Percentiles rank a stretch among this genome's conserved stretches.
phyloP scores from a whole-genome alignment of 1,140 invertebrate species.

The Brachionus asplanchnoidis region DNA sequence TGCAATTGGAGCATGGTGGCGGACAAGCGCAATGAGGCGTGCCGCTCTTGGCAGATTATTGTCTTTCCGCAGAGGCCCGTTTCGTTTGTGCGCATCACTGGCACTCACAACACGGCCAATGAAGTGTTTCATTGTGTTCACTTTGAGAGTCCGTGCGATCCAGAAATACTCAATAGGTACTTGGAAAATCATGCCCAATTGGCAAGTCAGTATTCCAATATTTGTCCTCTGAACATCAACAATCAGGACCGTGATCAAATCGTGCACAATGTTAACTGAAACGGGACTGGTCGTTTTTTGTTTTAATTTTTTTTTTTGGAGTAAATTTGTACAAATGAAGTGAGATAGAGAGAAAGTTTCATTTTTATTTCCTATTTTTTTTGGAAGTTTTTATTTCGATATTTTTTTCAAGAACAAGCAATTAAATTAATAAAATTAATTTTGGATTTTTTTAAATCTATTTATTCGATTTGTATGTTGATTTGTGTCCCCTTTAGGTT shows the following conservation, averaged over 20 bases:
- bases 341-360: neutral
- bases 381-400: too few relatives aligned
- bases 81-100: slow-evolving; percentile 87
- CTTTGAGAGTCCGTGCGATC: slow-evolving; percentile 75
- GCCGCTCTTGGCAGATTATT: slow-evolving; percentile 78
- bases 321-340: neutral
- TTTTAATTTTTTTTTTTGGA: too few relatives aligned
- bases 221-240: neutral
- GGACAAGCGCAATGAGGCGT: slow-evolving; percentile 69
- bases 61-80: slow-evolving; percentile 74
- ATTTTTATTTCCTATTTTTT: too few relatives aligned
- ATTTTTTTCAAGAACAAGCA: too few relatives aligned
- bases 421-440: too few relatives aligned
- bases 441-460: too few relatives aligned
- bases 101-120: slow-evolving; percentile 92
- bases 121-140: slow-evolving; percentile 95
- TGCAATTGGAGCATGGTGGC: slow-evolving; percentile 79
- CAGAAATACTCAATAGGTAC: neutral
- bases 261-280: slow-evolving; percentile 10
- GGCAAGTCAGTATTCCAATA: slow-evolving; percentile 2
- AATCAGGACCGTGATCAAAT: neutral
- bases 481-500: too few relatives aligned
- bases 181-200: slow-evolving; percentile 18
- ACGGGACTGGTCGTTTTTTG: neutral
- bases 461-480: too few relatives aligned